Evolutionary conservation across 1,140 invertebrate genomes (phyloP), one percentile per base, ranked within the genome.

Genomic region (Ceratina japonica): DNA sequence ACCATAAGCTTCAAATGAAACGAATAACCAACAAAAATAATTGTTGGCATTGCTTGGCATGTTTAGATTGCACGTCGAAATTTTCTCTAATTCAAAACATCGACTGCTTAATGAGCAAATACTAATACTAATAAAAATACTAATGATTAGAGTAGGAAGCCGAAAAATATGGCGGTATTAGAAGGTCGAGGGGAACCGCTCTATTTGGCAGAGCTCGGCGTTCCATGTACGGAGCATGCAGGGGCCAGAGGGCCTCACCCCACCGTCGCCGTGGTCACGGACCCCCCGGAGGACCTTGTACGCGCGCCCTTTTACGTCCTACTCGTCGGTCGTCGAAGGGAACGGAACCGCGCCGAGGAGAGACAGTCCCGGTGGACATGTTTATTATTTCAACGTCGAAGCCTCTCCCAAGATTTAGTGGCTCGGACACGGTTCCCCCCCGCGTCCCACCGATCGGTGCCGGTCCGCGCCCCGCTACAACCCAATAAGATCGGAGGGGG

Each of bases 381-480:
- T 84, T 84, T 84, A 84, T 84, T 82, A 84, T 84, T 84, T 84
- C 82, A 78, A 83, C 62, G 81, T 80, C 80, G 82, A 84, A 83
- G 76, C 65, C 75, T 75, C 70, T 73, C 56, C 64, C 10, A 65
- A 82, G 80, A 84, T 84, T 84, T 82, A 84, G 80, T 82, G 71
- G 80, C 66, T 37, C 65, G 79, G 71, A 66, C 78, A 61, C 16
- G 65, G 66, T n/a, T n/a, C n/a, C 49, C 65, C 24, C 63, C 27
- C 24, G 24, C 22, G 66, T 37, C 68, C 59, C 59, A 44, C 68
- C 44, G 27, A 16, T n/a, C 27, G 27, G 52, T 31, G 1, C 27
- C 27, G 56, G 56, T 12, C 54, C 52, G 18, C 64, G 56, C 31
- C 51, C 24, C 56, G 62, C 49, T 63, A 79, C 80, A 69, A 74